Percentiles rank a stretch among this genome's conserved stretches.
These are phyloP conservation scores for Diglossa brunneiventris DNA, from an alignment of 2,113 vertebrate genomes.

Conservation along the genomic window DNA sequence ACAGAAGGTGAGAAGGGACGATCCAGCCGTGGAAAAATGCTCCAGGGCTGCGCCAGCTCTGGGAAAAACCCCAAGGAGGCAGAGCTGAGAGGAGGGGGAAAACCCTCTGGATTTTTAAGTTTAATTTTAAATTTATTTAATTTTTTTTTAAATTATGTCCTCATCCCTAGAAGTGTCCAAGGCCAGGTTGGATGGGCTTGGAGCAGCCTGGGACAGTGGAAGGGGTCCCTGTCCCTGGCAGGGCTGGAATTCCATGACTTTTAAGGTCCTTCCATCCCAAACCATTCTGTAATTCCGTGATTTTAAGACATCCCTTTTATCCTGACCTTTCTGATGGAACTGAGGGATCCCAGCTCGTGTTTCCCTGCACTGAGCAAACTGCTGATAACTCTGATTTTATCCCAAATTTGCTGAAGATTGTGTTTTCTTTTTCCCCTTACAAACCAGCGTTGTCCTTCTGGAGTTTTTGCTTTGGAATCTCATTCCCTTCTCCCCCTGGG, in stretches of 20 bases:
- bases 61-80: not conserved
- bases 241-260: not conserved
- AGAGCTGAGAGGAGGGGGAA: not conserved
- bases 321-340: not conserved
- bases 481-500: not conserved
- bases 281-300: not conserved
- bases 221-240: not conserved
- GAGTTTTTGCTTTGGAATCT: not conserved
- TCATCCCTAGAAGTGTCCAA: not conserved
- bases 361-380: not conserved
- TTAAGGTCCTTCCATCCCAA: not conserved
- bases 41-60: not conserved
- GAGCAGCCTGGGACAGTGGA: not conserved
- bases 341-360: not conserved
- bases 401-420: not conserved
- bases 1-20: not conserved
- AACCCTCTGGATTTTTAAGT: not conserved
- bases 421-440: fast-evolving
- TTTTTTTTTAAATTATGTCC: not conserved
- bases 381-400: not conserved
- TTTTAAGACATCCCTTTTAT: not conserved
- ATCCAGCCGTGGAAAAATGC: not conserved
- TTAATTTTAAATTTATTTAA: too few species aligned
- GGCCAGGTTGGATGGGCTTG: not conserved
- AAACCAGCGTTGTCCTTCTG: not conserved